Conservation (phyloP, 2,113 vertebrate genomes). For the Oryzias curvinotus region DNA sequence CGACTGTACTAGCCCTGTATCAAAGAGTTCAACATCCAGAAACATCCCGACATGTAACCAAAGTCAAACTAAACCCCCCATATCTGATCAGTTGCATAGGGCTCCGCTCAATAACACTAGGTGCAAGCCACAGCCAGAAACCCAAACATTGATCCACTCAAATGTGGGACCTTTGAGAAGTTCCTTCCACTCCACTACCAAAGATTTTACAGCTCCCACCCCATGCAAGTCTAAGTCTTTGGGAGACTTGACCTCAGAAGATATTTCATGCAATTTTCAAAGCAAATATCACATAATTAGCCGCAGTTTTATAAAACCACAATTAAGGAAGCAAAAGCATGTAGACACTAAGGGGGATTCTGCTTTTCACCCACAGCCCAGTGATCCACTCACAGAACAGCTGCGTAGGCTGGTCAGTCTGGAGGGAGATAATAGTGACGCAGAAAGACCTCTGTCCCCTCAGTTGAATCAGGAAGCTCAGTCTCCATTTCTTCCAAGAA, state of each 20-base stretch:
- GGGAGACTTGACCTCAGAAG: constrained; percentile 95
- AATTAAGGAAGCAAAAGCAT: constrained; percentile 75
- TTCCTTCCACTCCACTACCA: constrained; percentile 20
- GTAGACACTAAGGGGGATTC: constrained; percentile 37
- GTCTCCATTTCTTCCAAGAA: not conserved
- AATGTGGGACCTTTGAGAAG: constrained; percentile 25
- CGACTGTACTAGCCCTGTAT: constrained; percentile 28
- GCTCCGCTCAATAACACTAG: not conserved
- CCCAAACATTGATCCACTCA: constrained; percentile 27
- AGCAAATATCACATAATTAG: constrained; percentile 97
- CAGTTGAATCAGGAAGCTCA: constrained; percentile 25
- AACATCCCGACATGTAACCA: constrained; percentile 39
- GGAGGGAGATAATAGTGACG: constrained; percentile 82
- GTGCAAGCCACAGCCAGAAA: constrained; percentile 22
- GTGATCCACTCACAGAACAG: constrained; percentile 88
- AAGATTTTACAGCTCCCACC: constrained; percentile 63
- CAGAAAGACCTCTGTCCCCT: constrained; percentile 12
- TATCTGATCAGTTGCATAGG: constrained; percentile 32
- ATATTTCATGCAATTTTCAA: constrained; percentile 95
- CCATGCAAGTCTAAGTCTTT: constrained; percentile 95
- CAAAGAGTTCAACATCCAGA: constrained; percentile 39
- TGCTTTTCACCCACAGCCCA: constrained; percentile 65
- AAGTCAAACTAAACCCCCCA: constrained; percentile 29
- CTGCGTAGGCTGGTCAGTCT: constrained; percentile 87
- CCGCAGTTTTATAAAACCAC: constrained; percentile 86